Evolutionary conservation across 2,888 invertebrate genomes (phyloP), one percentile per base, ranked within the genome.

Genomic region (Geotrupes spiniger): DNA sequence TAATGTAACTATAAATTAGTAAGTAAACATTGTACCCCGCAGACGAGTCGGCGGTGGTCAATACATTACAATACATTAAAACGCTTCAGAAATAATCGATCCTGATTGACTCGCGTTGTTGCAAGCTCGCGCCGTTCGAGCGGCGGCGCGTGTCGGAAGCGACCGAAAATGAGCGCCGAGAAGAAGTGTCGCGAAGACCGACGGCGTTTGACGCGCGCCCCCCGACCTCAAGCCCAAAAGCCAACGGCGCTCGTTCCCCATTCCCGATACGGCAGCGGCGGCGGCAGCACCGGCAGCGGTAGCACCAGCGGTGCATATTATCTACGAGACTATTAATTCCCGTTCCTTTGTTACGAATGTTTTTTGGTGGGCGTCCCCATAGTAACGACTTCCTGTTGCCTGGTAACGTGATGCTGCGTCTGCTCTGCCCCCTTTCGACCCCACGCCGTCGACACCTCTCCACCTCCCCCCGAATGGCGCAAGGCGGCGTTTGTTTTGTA

Each of bases 281-380:
- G 15, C 38, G n/a, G 16, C 38, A 3, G 11, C 15, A 15, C 3
- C 14, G 2, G 5, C 15, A 1, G 15, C 38, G n/a, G 16, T 17
- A 3, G 11, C 15, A 15, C 21, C 70, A 70, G 66, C 68, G 68
- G 67, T 66, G 63, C 66, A 63, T 67, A 71, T 71, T 71, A 71
- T 70, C 68, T 66, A 64, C 59, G 62, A 69, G 69, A 68, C 71
- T 70, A 70, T 71, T 71, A 70, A 70, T 70, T 69, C 70, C 21
- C 62, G 63, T 63, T 70, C 67, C 70, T 71, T 71, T 71, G 70
- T 71, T 69, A 64, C 63, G 66, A 70, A 69, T 70, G 70, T 71
- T 71, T 71, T 71, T 71, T 66, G 69, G 71, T 64, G 65, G 66
- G 64, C 67, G 69, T 71, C 64, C 62, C 61, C 64, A 71, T 71